These are phyloP conservation scores for Eulithis prunata DNA, from an alignment of 2,888 invertebrate species.

Conservation along the genomic window DNA sequence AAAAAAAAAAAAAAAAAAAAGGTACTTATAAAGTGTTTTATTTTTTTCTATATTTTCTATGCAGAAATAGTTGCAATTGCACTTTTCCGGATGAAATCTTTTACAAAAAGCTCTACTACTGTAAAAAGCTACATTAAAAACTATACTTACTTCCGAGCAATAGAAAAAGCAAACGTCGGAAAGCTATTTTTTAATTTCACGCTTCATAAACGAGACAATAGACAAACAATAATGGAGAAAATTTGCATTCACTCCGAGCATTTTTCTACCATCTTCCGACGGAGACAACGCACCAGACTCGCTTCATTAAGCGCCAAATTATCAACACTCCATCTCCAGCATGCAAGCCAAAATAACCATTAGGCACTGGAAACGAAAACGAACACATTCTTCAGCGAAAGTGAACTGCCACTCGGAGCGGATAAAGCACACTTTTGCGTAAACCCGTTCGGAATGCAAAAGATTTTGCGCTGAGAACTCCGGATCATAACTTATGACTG, in stretches of 20 bases:
- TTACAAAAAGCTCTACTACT: neutral
- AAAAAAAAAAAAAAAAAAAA: too few species aligned
- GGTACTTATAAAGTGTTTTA: too few species aligned
- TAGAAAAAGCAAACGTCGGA: slow-evolving; percentile 40
- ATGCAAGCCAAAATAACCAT: slow-evolving; percentile 73
- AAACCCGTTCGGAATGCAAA: slow-evolving; percentile 54
- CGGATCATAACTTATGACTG: slow-evolving; percentile 73
- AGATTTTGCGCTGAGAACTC: slow-evolving; percentile 66
- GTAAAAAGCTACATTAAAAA: neutral
- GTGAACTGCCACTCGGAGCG: slow-evolving; percentile 48
- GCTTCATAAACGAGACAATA: slow-evolving; percentile 78
- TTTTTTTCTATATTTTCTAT: too few species aligned
- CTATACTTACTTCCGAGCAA: neutral
- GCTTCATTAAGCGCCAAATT: slow-evolving; percentile 82
- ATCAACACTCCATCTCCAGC: slow-evolving; percentile 70
- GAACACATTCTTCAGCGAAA: slow-evolving; percentile 47
- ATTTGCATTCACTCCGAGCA: slow-evolving; percentile 76
- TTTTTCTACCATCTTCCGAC: slow-evolving; percentile 77
- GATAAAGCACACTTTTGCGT: slow-evolving; percentile 65
- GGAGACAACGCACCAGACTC: slow-evolving; percentile 70
- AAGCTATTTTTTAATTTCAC: slow-evolving; percentile 60
- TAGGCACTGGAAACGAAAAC: slow-evolving; percentile 56
- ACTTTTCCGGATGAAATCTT: too few species aligned
- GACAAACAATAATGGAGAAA: slow-evolving; percentile 79
- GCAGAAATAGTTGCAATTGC: too few species aligned